Base-by-base conservation (phyloP, 2,113 vertebrate species). In the Benitochromis conjunctus region DNA sequence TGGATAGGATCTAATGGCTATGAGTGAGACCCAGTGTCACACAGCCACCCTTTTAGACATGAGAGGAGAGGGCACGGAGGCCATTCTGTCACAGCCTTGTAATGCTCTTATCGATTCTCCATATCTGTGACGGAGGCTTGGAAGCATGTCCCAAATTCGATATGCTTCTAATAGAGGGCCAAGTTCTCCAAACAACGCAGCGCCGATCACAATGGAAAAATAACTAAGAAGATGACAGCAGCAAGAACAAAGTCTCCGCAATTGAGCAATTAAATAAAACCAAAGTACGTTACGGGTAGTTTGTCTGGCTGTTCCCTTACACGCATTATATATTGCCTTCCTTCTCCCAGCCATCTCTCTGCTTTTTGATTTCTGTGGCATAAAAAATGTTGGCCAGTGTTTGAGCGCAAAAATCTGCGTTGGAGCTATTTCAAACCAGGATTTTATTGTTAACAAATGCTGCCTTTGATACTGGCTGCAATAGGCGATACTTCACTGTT, bases 361-460 rank as follows among this genome's bases (percentile, higher is more conserved):
- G 71, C 66, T 88, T 92, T 94, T 92, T 93, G 85, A 93, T 93
- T 94, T 95, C 85, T 88, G 90, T 89, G 92, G 91, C 92, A 92
- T 92, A 88, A 94, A 95, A 94, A 94, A 90, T 88, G 86, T 92
- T 96, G 95, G 96, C 95, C 81, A 11, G 81, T 29, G 79, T 66
- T 54, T 81, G 74, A 94, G 93, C 82, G 79, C 85, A 94, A 90
- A 95, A 95, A 93, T 94, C 90, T 94, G 89, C 36, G 90, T 80
- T 96, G 95, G 95, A 96, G 89, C 87, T 5, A 53, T 92, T 93
- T 95, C 95, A 96, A 95, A 94, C 94, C 95, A 89, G 92, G 86
- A 41, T 95, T 96, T 96, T 96, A 96, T 95, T 96, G 94, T 92
- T 95, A 96, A 95, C 95, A 96, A 96, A 96, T 95, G 95, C 92